Evolutionary conservation across 2,797 vertebrate species (phyloP).

Genomic region (Miichthys miiuy): DNA sequence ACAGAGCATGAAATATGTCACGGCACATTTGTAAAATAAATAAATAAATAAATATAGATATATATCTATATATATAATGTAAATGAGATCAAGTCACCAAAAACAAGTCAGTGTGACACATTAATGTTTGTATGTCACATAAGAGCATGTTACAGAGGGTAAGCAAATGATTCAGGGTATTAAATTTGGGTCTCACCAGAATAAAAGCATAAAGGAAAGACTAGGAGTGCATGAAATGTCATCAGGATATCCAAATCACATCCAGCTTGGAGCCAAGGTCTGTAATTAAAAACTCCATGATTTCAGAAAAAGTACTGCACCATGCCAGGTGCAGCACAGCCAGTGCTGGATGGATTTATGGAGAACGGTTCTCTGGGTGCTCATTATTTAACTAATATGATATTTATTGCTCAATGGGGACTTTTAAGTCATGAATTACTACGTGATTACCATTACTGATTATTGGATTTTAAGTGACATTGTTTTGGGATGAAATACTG

Average conservation of each 20-base stretch:
- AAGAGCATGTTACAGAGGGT: not conserved
- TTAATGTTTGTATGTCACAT: conserved; percentile 14
- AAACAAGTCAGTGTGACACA: not conserved
- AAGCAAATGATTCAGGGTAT: not conserved
- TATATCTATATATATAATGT: not conserved
- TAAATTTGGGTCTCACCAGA: conserved; percentile 7
- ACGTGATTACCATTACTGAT: not conserved
- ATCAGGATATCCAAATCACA: conserved; percentile 13
- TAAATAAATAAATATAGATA: no score
- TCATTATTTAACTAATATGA: not conserved
- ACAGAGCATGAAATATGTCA: not conserved
- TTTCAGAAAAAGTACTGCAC: not conserved
- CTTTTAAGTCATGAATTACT: not conserved
- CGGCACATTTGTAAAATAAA: not conserved
- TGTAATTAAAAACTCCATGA: conserved; percentile 39
- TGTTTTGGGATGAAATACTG: not conserved
- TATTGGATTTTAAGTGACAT: not conserved
- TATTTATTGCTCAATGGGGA: not conserved
- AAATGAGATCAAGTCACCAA: not conserved
- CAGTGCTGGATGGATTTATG: conserved; percentile 2
- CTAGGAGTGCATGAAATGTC: conserved; percentile 11
- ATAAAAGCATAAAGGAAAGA: not conserved
- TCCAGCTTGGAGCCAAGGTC: conserved; percentile 1
- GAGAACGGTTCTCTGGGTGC: not conserved
- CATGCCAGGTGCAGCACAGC: conserved; percentile 30